Evolutionary conservation across 2,113 vertebrate genomes (phyloP), one percentile per base, ranked within the genome.

Genomic region (Cynocephalus volans): DNA sequence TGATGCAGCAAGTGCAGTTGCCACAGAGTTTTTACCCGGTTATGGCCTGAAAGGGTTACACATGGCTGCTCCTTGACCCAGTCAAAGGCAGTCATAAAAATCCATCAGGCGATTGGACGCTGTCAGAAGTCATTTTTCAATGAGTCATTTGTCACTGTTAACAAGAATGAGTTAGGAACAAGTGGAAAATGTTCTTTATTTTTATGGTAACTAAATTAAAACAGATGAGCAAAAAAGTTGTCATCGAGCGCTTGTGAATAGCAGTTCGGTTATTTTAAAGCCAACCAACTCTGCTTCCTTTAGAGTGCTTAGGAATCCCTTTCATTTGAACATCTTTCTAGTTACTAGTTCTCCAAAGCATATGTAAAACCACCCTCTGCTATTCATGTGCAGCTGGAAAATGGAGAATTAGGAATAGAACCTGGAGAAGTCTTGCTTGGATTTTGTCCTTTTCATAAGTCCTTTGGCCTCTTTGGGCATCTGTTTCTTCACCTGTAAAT

Each of bases 181-280:
- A 89, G 58, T 93, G 96, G 93, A 98, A 97, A 98, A 96, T 94
- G 80, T 97, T 98, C 98, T 83, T 98, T 98, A 97, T 97, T 96
- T 95, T 97, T 96, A 92, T 90, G 97, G 83, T 86, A 97, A 97
- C 93, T 97, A 97, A 75, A 95, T 98, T 97, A 96, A 79, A 97
- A 85, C 75, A 62, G 90, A 97, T 96, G 96, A 97, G 88, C 93
- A 98, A 97, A 96, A 96, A 98, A 97, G 91, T 69, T 96, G 95
- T 96, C 93, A 85, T 82, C 90, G 69, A 94, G 58, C n/a, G 94
- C 93, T 65, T 75, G 48, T 15, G 21, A 95, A 60, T 67, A 97
- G 96, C 60, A 97, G 65, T 54, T 96, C 93, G 96, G 72, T 96
- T 94, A 90, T 87, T 91, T 36, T 92, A 96, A 97, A 98, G 76